Evolutionary conservation across 2,797 vertebrate genomes (phyloP), one percentile per base, ranked within the genome.

Genomic region (Chloroceryle inda): DNA sequence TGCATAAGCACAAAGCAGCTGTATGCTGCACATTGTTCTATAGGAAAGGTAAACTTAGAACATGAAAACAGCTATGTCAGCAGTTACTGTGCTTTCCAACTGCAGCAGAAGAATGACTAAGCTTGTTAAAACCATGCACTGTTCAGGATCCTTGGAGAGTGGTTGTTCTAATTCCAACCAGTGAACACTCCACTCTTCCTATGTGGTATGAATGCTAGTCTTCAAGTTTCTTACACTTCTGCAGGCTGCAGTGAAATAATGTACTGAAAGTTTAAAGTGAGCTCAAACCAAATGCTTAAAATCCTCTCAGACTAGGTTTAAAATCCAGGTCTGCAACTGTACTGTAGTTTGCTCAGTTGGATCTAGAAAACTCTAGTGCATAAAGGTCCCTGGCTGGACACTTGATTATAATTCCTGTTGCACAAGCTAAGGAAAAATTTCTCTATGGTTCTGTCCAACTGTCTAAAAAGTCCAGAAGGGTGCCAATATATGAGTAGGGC

Each of bases 101-200:
- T 64, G 66, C 89, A 81, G 87, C 87, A 88, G 67, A 27, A 52
- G 24, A 75, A 85, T 92, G 85, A 96, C 78, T 92, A 94, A 96
- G 78, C 87, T 91, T 27, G 4, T 91, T 95, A 80, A 91, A 93
- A 76, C 29, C 44, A 27, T 29, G 50, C 55, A 53, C 64, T 12
- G 1, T 49, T 77, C 42, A 44, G 59, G 58, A 66, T 94, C 44
- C 64, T 91, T 77, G 59, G 73, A 63, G 22, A 94, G 80, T 58
- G 78, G 29, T 18, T 62, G 63, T 68, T 85, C 59, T 47, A 80
- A 77, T n/a, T 77, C 87, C 63, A 81, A 22, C 17, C 50, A 31
- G 69, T 31, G 50, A 92, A 50, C 88, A 78, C 73, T 90, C 52
- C 33, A 76, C 77, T 81, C 9, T 59, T 93, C 64, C 61, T 53